These are phyloP conservation scores for Byasa hedistus DNA, from an alignment of 2,888 invertebrate genomes.

Conservation along the genomic window DNA sequence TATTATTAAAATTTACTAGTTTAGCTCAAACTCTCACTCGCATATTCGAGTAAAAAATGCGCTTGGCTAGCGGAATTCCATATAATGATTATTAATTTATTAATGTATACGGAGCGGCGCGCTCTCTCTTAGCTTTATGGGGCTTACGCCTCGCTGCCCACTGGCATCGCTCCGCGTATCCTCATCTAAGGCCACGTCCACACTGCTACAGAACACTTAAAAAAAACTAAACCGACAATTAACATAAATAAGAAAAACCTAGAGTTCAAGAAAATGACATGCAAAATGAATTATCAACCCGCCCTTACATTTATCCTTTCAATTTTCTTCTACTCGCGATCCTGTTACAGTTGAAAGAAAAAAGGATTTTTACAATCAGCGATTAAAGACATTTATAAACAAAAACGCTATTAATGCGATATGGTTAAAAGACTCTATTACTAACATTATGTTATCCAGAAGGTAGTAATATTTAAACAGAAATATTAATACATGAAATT, in stretches of 20 bases:
- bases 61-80: slow-evolving; percentile 70
- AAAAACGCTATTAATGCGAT: no score
- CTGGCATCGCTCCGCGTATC: slow-evolving; percentile 41
- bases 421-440: no score
- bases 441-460: no score
- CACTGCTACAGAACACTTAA: not conserved
- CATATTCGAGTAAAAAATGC: slow-evolving; percentile 33
- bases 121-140: slow-evolving; percentile 71
- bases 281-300: no score
- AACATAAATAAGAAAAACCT: not conserved
- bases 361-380: no score
- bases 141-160: slow-evolving; percentile 64
- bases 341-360: no score
- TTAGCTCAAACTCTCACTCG: slow-evolving; percentile 32
- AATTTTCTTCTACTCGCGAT: no score
- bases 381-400: no score
- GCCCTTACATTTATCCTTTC: no score
- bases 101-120: slow-evolving; percentile 70
- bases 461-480: no score
- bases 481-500: no score
- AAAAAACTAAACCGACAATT: not conserved
- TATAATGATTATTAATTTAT: slow-evolving; percentile 79
- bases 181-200: slow-evolving; percentile 42
- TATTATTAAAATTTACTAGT: slow-evolving; percentile 32
- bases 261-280: no score